Base-by-base conservation (phyloP, 2,888 invertebrate genomes). In the Macaria notata region DNA sequence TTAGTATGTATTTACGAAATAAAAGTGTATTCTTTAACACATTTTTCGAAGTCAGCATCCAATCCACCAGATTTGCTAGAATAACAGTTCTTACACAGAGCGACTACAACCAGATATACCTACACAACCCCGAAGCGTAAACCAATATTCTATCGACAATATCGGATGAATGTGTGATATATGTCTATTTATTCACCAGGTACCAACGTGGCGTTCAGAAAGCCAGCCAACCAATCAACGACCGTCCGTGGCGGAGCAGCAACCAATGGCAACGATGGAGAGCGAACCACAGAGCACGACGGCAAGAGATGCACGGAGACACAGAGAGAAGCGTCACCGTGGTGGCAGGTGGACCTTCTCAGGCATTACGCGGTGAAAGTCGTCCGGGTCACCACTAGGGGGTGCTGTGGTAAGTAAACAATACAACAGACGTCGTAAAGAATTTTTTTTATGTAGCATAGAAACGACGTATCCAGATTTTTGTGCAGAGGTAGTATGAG, bases 321-420 rank as follows among this genome's bases (percentile, higher is more conserved):
- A 0, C 95, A 96, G 78, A 94, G 95, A 60, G 98, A 98, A 76
- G 95, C 96, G 0, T 97, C 97, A 30, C 98, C 98, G 0, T 98
- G 97, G 97, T 98, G 98, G 98, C 95, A 95, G 71, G 97, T 98
- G 6, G 97, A 98, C 81, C 90, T 98, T 46, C 92, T 98, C 42
- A 92, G 95, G 56, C 95, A 97, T 33, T 97, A 97, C 81, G 94
- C 96, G 0, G 95, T 98, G 52, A 95, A 96, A 78, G 96, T 96
- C 42, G 96, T 98, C 43, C 90, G 97, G 62, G 95, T 98, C 49
- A 96, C 97, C 7, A 97, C 97, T 0, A 93, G 96, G 76, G 95
- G 95, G 38, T 95, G 96, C 70, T 96, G 96, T 72, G 95, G 94
- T 95, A 78, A 92, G 92, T 72, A 36, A 48, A 31, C 41, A 41